Evolutionary conservation across 1,140 invertebrate genomes (phyloP).

Genomic region (Gonioctena quinquepunctata): DNA sequence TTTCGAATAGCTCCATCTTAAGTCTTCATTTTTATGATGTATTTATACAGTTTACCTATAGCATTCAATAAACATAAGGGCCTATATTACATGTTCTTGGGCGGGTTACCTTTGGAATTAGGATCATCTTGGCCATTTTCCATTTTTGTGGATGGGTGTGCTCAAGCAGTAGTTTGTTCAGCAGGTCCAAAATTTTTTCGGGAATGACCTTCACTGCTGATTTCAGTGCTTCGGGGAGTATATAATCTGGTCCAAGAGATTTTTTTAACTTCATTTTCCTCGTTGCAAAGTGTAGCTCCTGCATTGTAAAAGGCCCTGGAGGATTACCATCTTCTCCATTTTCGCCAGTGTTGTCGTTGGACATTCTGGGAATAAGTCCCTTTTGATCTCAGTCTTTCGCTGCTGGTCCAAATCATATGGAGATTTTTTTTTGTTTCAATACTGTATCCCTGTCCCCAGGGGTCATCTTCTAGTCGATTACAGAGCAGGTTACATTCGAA

Average conservation of each 20-base stretch:
- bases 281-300: background rate
- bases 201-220: background rate
- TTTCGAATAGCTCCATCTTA: slow-evolving; percentile 7
- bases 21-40: slow-evolving; percentile 7
- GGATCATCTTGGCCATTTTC: slow-evolving; percentile 15
- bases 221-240: background rate
- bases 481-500: no score
- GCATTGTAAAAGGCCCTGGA: background rate
- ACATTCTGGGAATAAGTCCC: background rate
- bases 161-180: background rate
- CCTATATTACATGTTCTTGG: slow-evolving; percentile 9
- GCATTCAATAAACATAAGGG: slow-evolving; percentile 7
- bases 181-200: background rate
- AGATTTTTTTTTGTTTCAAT: no score
- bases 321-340: no score
- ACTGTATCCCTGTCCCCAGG: no score
- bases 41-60: slow-evolving; percentile 11
- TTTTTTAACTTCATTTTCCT: slow-evolving; percentile 1
- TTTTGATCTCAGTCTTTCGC: background rate
- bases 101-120: slow-evolving; percentile 12
- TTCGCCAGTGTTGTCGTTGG: background rate
- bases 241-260: slow-evolving; percentile 4
- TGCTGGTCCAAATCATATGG: no score
- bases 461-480: no score
- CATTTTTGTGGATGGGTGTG: slow-evolving; percentile 17